A percentile compares a stretch with the other conserved stretches of the same genome.
Conservation (phyloP, 2,888 invertebrate genomes). For the Drosophila monieri region DNA sequence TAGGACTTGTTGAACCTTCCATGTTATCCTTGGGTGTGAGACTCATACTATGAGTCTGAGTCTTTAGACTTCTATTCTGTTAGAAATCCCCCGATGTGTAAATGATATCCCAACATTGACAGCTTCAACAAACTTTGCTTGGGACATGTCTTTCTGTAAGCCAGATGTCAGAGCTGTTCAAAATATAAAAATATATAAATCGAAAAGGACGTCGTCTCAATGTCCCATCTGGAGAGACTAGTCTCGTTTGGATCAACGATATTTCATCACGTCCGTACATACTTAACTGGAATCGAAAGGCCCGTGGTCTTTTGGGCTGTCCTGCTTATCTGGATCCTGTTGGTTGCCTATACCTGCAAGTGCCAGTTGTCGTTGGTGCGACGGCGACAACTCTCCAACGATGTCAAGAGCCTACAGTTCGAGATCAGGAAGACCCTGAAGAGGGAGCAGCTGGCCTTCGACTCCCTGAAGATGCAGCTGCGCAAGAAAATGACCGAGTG, state of each 20-base stretch:
- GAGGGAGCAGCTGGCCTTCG: conserved; percentile 26
- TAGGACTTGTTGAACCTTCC: not conserved
- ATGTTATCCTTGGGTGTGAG: not conserved
- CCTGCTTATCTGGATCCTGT: not conserved
- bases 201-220: not conserved
- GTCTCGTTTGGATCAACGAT: not conserved
- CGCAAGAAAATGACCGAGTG: not conserved
- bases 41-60: too few species aligned
- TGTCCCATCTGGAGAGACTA: not conserved
- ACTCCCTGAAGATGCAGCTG: not conserved
- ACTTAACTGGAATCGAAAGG: not conserved
- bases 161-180: not conserved
- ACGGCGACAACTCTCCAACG: not conserved
- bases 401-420: conserved; percentile 34
- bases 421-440: conserved; percentile 44
- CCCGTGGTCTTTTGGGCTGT: not conserved
- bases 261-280: not conserved
- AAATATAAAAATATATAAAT: not conserved
- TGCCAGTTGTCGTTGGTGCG: not conserved
- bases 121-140: not conserved
- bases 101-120: too few species aligned
- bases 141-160: not conserved
- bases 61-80: too few species aligned
- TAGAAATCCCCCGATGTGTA: too few species aligned
- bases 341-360: not conserved